Conservation (phyloP, 2,888 invertebrate species). For the Gymnoscelis rufifasciata region DNA sequence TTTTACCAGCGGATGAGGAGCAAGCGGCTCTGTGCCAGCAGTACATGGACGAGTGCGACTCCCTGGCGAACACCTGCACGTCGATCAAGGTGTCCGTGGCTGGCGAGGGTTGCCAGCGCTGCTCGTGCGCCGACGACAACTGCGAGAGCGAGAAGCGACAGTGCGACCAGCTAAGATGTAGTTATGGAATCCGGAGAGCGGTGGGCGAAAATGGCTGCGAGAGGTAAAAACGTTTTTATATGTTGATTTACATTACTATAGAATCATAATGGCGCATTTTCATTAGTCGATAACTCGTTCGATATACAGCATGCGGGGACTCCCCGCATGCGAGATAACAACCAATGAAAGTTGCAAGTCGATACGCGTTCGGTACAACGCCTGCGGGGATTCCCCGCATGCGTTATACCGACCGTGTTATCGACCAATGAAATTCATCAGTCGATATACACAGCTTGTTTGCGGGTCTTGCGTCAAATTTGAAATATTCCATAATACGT, state of each 20-base stretch:
- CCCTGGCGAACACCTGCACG: slow-evolving; percentile 80
- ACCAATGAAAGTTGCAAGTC: no score
- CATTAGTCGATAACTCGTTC: no score
- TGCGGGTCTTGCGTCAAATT: no score
- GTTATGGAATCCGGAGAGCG: slow-evolving; percentile 82
- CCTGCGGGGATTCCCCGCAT: no score
- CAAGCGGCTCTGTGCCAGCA: slow-evolving; percentile 67
- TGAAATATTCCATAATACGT: no score
- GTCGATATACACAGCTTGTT: no score
- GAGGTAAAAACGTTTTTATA: slow-evolving; percentile 34
- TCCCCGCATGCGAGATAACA: no score
- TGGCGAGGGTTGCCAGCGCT: slow-evolving; percentile 82
- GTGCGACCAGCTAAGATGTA: slow-evolving; percentile 83
- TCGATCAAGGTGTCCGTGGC: slow-evolving; percentile 80
- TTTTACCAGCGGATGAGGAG: slow-evolving; percentile 33
- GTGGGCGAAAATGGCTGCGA: slow-evolving; percentile 48
- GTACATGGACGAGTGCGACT: slow-evolving; percentile 80
- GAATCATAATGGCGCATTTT: no score
- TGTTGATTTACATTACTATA: neutral
- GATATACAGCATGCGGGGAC: no score
- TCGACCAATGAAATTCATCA: no score
- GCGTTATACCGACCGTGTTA: no score
- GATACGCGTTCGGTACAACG: no score
- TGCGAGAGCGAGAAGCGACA: slow-evolving; percentile 80
- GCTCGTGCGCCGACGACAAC: slow-evolving; percentile 62